phyloP scores from a whole-genome alignment of 2,113 vertebrate genomes.

The Silurus glanis region DNA sequence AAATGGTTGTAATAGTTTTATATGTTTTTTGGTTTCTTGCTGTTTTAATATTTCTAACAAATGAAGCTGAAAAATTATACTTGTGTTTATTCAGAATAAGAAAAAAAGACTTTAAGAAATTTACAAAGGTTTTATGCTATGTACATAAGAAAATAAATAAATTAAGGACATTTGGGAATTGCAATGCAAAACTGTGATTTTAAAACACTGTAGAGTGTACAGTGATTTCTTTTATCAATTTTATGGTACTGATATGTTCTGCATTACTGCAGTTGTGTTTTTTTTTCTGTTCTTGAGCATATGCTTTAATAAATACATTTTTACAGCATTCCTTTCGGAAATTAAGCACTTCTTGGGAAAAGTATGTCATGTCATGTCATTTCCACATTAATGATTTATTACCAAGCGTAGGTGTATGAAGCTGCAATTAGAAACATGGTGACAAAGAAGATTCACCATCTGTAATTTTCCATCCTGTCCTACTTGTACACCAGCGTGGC shows the following conservation, averaged over 20 bases:
- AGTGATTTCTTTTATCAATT: constrained; percentile 74
- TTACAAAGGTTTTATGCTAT: constrained; percentile 61
- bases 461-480: constrained; percentile 34
- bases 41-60: constrained; percentile 66
- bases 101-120: constrained; percentile 48
- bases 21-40: constrained; percentile 53
- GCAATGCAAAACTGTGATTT: constrained; percentile 71
- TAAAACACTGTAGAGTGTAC: constrained; percentile 67
- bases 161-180: constrained; percentile 56
- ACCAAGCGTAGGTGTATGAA: background rate
- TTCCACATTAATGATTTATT: constrained; percentile 16
- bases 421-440: constrained; percentile 8
- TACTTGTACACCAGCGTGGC: background rate
- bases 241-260: constrained; percentile 74
- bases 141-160: constrained; percentile 56
- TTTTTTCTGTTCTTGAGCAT: constrained; percentile 65
- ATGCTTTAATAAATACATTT: constrained; percentile 77
- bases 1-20: constrained; percentile 67
- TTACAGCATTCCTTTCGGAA: constrained; percentile 62
- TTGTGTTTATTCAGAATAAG: constrained; percentile 49
- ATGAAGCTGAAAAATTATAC: constrained; percentile 50
- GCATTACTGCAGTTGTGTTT: constrained; percentile 69
- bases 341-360: constrained; percentile 55
- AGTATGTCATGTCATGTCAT: background rate
- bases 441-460: constrained; percentile 3